These are phyloP conservation scores for Ochlodes sylvanus DNA, from an alignment of 2,888 invertebrate species.

Conservation along the genomic window DNA sequence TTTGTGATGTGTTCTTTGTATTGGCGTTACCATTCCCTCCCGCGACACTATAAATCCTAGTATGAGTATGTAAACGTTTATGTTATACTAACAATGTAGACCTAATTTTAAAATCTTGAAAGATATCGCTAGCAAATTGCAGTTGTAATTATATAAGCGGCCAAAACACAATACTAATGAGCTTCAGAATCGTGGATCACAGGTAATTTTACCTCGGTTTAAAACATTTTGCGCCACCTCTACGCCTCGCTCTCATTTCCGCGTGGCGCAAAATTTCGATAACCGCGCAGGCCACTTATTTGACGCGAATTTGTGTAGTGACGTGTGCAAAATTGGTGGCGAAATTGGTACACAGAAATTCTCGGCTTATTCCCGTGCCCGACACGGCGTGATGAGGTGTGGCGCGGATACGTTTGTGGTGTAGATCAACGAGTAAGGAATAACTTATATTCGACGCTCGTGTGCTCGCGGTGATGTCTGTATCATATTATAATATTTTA, in stretches of 20 bases:
- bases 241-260: conserved; percentile 38
- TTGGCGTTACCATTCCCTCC: too few species aligned
- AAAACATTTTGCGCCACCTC: conserved; percentile 30
- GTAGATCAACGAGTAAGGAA: conserved; percentile 35
- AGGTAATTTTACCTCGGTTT: conserved; percentile 18
- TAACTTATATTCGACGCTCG: conserved; percentile 25
- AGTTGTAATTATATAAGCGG: too few species aligned
- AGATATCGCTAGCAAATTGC: too few species aligned
- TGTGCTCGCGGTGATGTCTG: background rate
- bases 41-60: too few species aligned
- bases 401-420: conserved; percentile 38
- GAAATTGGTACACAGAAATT: conserved; percentile 61
- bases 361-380: conserved; percentile 45
- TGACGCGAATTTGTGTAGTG: conserved; percentile 66
- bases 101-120: too few species aligned
- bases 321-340: conserved; percentile 58
- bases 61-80: too few species aligned
- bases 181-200: conserved; percentile 7
- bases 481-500: background rate
- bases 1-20: too few species aligned
- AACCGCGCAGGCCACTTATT: conserved; percentile 67
- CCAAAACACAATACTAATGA: conserved; percentile 3
- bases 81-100: too few species aligned
- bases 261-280: conserved; percentile 61
- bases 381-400: conserved; percentile 35